Percentiles rank a stretch among this genome's conserved stretches.
Conservation (phyloP, 2,113 vertebrate species). For the Grammomys surdaster region DNA sequence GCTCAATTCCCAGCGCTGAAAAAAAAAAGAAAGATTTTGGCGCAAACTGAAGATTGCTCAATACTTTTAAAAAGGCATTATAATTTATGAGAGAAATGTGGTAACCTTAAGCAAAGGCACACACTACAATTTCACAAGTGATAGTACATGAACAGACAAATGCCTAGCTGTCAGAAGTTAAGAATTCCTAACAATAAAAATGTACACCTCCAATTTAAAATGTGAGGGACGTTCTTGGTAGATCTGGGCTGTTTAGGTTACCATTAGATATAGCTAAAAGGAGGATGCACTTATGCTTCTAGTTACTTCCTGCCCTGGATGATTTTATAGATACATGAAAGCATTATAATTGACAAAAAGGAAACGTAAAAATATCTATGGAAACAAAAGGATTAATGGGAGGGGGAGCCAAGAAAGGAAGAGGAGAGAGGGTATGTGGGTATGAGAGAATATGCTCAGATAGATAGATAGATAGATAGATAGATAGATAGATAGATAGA, state of each 20-base stretch:
- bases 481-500: no score
- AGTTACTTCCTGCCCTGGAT: not conserved
- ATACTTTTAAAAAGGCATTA: conserved; percentile 33
- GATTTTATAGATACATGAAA: not conserved
- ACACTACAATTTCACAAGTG: conserved; percentile 30
- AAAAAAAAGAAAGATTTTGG: not conserved
- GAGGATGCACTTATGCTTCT: conserved; percentile 35
- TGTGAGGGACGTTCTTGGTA: not conserved
- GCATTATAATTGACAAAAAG: not conserved
- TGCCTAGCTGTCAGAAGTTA: not conserved
- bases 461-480: no score
- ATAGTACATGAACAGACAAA: not conserved
- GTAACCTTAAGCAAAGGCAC: not conserved
- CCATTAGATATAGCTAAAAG: not conserved
- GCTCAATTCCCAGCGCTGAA: not conserved
- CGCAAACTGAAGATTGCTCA: not conserved
- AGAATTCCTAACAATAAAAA: not conserved
- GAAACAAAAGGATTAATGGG: not conserved
- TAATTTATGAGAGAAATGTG: conserved; percentile 20
- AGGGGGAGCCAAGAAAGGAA: not conserved
- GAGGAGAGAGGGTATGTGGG: not conserved
- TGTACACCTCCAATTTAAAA: not conserved
- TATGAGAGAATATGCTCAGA: not conserved
- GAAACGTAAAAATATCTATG: not conserved
- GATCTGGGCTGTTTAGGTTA: not conserved